A percentile compares a stretch with the other conserved stretches of the same genome.
Evolutionary conservation across 1,140 invertebrate species (phyloP).

Genomic region (Stenopsyche tienmushanensis): DNA sequence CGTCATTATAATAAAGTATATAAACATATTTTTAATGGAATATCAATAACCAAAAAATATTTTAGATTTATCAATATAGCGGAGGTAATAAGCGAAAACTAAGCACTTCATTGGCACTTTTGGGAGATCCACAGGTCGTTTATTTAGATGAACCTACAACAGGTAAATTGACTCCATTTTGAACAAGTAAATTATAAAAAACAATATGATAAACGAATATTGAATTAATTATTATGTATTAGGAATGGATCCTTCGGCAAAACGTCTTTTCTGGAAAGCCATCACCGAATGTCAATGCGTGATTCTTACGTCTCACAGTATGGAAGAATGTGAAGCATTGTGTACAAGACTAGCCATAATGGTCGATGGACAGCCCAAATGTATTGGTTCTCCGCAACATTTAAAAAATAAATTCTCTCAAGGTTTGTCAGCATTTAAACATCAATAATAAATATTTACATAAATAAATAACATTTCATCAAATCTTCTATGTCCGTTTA

Average conservation of each 20-base stretch:
- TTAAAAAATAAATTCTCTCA: conserved; percentile 68
- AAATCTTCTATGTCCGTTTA: neutral
- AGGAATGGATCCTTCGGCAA: conserved; percentile 83
- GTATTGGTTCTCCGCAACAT: conserved; percentile 69
- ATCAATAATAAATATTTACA: neutral
- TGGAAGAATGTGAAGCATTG: conserved; percentile 86
- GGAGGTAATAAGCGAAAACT: conserved; percentile 95
- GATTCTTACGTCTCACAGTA: conserved; percentile 78
- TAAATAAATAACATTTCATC: neutral
- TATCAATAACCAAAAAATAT: too few relatives aligned
- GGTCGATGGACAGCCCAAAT: conserved; percentile 79
- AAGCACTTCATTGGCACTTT: conserved; percentile 86
- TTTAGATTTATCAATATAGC: too few relatives aligned
- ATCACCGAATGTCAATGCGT: conserved; percentile 68
- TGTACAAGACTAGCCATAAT: conserved; percentile 85
- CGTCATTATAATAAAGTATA: too few relatives aligned
- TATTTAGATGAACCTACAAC: conserved; percentile 85
- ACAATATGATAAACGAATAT: too few relatives aligned
- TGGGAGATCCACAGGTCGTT: conserved; percentile 84
- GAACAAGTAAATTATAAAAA: too few relatives aligned
- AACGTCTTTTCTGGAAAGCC: conserved; percentile 77
- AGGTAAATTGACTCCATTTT: conserved; percentile 49
- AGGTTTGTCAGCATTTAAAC: too few relatives aligned
- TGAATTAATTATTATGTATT: too few relatives aligned
- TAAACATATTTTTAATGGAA: too few relatives aligned